Conservation (phyloP, 2,113 vertebrate species). For the Rhipidura dahli region DNA sequence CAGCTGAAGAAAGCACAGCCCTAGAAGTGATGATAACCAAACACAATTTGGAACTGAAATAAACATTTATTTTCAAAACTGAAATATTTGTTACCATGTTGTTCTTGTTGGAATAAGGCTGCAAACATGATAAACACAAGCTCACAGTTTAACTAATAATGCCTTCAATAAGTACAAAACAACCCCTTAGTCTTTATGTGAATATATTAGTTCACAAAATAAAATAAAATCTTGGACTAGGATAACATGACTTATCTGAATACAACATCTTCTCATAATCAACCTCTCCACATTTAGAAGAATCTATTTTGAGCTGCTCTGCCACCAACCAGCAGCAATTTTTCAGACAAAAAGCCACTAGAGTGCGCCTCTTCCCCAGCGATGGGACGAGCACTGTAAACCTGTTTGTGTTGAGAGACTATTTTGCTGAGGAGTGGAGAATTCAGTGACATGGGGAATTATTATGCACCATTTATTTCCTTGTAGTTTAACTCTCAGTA, state of each 20-base stretch:
- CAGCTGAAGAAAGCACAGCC: not conserved
- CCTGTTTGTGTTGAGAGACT: not conserved
- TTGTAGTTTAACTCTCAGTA: constrained; percentile 74
- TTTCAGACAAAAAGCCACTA: constrained; percentile 39
- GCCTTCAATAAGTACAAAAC: not conserved
- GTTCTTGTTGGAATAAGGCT: not conserved
- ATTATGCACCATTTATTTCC: constrained; percentile 72
- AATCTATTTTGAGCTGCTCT: not conserved
- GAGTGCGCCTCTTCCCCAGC: constrained; percentile 61
- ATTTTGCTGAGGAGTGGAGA: constrained; percentile 20
- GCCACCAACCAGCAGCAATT: not conserved
- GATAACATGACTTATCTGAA: not conserved
- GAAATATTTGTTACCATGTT: not conserved
- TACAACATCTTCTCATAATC: not conserved
- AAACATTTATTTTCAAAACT: not conserved
- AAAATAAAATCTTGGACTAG: not conserved
- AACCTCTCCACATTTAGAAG: not conserved
- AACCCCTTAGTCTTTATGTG: not conserved
- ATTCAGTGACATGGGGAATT: constrained; percentile 66
- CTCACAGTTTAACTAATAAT: not conserved
- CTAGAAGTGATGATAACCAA: not conserved
- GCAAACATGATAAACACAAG: not conserved
- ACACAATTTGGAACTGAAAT: not conserved
- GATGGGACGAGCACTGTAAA: not conserved
- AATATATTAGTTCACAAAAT: not conserved